These are phyloP conservation scores for Sesia bembeciformis DNA, from an alignment of 2,888 invertebrate species.

Conservation along the genomic window DNA sequence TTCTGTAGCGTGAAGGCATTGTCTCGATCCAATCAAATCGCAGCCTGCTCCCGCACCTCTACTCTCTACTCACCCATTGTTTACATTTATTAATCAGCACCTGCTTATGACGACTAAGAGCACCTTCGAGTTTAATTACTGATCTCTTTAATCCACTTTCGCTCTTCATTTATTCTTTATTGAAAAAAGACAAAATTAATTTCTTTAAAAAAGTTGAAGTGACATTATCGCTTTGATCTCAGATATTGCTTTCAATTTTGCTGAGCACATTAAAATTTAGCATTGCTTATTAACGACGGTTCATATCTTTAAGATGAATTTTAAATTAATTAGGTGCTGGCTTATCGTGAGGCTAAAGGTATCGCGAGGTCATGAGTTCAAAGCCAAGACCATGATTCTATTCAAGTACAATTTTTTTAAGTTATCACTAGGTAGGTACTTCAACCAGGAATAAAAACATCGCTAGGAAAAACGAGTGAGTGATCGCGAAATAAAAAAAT, in stretches of 20 bases:
- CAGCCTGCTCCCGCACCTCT: constrained; percentile 18
- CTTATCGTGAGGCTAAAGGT: too few relatives aligned
- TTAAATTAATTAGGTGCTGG: too few relatives aligned
- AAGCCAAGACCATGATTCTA: too few relatives aligned
- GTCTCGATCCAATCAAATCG: constrained; percentile 52
- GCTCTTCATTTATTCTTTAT: constrained; percentile 1
- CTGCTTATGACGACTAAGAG: constrained; percentile 13
- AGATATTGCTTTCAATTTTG: constrained; percentile 32
- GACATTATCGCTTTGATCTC: constrained; percentile 44
- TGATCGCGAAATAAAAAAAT: too few relatives aligned
- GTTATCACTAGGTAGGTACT: too few relatives aligned
- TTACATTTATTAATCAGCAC: constrained; percentile 24
- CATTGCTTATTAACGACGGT: constrained; percentile 15
- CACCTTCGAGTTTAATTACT: constrained; percentile 4
- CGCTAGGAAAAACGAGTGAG: too few relatives aligned
- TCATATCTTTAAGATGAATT: neutral
- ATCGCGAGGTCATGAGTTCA: too few relatives aligned
- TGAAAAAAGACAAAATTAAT: constrained; percentile 33
- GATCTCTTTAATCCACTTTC: constrained; percentile 8
- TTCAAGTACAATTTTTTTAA: too few relatives aligned
- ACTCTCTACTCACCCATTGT: constrained; percentile 22
- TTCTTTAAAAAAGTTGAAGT: constrained; percentile 36
- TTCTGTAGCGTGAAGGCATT: constrained; percentile 42
- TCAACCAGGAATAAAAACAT: too few relatives aligned
- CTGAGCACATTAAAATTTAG: constrained; percentile 30